Conservation (phyloP, 2,113 vertebrate genomes). For the Eptatretus burgeri region DNA sequence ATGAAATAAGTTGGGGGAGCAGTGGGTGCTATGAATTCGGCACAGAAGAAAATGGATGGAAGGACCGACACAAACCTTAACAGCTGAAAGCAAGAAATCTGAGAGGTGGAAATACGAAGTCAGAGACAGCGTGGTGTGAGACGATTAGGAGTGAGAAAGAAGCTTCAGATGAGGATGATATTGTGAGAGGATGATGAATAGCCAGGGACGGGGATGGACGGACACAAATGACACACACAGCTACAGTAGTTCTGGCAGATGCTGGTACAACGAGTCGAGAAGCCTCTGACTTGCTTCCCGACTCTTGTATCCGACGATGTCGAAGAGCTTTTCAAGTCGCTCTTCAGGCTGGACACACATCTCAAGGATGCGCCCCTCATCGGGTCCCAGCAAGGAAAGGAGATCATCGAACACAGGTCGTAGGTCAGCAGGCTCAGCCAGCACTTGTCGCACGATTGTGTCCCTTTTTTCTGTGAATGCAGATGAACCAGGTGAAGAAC, state of each 20-base stretch:
- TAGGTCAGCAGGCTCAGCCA: constrained; percentile 72
- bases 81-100: too few species aligned
- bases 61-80: too few species aligned
- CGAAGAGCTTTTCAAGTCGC: constrained; percentile 66
- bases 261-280: constrained; percentile 83
- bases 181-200: too few species aligned
- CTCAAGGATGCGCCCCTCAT: constrained; percentile 61
- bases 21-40: too few species aligned
- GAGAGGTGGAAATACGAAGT: too few species aligned
- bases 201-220: too few species aligned
- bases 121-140: too few species aligned
- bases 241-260: constrained; percentile 56
- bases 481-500: background rate
- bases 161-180: too few species aligned
- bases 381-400: constrained; percentile 74
- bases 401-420: constrained; percentile 94
- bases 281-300: constrained; percentile 92
- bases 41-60: too few species aligned
- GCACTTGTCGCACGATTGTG: constrained; percentile 76
- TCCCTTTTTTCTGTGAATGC: constrained; percentile 62
- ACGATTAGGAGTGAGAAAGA: too few species aligned
- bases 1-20: too few species aligned
- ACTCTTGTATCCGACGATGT: constrained; percentile 79
- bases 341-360: constrained; percentile 62
- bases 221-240: too few species aligned